Evolutionary conservation across 2,113 vertebrate genomes (phyloP), one percentile per base, ranked within the genome.

Genomic region (Hucho hucho): DNA sequence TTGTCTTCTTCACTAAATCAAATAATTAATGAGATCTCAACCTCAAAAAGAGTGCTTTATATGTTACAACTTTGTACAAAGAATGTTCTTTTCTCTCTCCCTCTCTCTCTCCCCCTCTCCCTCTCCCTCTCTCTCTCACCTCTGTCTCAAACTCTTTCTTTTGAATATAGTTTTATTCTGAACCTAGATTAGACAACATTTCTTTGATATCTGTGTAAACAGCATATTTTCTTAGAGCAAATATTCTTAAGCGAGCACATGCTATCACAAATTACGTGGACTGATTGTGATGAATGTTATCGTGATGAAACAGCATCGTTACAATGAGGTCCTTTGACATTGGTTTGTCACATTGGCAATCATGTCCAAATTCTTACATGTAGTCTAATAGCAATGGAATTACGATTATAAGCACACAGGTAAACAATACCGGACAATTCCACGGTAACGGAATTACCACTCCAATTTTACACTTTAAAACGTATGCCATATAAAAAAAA

Each of bases 1-100:
- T 12, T 32, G 1, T n/a, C 43, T 14, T 37, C 61, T 4, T 76
- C 1, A 2, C 86, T 88, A 91, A 95, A 95, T 94, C 87, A 95
- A 95, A 95, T 95, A 94, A 95, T 95, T 95, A 95, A 95, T 95
- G 92, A 94, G 88, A 93, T 93, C 91, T 93, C 82, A 89, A 90
- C 89, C 85, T 93, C 92, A 89, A 89, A 89, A 86, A 90, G 89
- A 89, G 86, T 83, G 83, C 84, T 71, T 0, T 61, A 74, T 70
- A 18, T 18, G 49, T 53, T 43, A 61, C 46, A 67, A 56, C 49
- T 87, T 88, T 78, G 84, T 43, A 25, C 61, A 87, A 89, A 86
- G 87, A 69, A 86, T 85, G 72, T 0, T 7, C 78, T 89, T 37
- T 7, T 9, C 37, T 37, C 7, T 37, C 7, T 9, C 65, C 79